phyloP scores from a whole-genome alignment of 2,113 vertebrate genomes.

The Mus pahari region DNA sequence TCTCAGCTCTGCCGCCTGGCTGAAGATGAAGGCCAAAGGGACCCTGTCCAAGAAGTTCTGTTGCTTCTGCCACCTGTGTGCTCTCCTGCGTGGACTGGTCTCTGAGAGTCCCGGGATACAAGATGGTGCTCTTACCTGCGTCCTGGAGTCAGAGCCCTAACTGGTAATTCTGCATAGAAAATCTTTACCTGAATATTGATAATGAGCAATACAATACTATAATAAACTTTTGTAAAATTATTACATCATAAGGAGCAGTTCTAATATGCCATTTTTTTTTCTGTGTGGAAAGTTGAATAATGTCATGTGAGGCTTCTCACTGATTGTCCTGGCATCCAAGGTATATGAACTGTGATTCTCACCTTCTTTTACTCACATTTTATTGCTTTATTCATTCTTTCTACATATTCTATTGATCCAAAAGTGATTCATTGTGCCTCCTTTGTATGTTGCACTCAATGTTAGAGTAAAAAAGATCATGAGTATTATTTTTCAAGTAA shows the following conservation, averaged over 20 bases:
- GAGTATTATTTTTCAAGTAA: conserved; percentile 29
- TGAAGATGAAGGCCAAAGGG: too few relatives aligned
- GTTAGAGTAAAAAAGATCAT: background rate
- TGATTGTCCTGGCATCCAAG: background rate
- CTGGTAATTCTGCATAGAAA: background rate
- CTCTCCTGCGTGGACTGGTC: too few relatives aligned
- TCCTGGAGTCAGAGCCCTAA: background rate
- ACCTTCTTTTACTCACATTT: background rate
- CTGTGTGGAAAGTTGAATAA: background rate
- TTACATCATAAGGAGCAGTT: background rate
- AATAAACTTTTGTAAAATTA: background rate
- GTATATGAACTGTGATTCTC: background rate
- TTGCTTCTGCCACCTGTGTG: too few relatives aligned
- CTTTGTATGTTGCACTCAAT: conserved; percentile 4
- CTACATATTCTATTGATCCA: background rate
- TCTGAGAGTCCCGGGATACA: too few relatives aligned
- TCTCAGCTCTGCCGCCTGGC: too few relatives aligned
- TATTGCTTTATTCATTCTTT: conserved; percentile 2
- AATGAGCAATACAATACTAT: background rate
- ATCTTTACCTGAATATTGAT: background rate
- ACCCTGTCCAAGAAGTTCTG: too few relatives aligned
- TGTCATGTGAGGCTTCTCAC: background rate
- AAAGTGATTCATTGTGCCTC: background rate
- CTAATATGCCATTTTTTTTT: background rate
- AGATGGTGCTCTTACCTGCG: too few relatives aligned